Evolutionary conservation across 2,797 vertebrate genomes (phyloP).

Genomic region (Leuciscus waleckii): DNA sequence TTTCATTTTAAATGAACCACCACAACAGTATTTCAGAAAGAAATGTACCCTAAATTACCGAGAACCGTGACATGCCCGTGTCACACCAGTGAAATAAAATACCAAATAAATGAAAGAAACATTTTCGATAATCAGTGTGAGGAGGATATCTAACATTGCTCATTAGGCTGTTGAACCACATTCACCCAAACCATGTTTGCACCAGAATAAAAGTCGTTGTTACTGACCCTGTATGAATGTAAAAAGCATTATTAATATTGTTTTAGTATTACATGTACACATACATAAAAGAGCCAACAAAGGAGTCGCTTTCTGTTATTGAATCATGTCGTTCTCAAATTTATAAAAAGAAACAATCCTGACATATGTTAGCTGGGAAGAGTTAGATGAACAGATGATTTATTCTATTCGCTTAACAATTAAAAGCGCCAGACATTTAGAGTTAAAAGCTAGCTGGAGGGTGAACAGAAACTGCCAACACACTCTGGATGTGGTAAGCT

Average conservation of each 20-base stretch:
- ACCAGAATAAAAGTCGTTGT: slow-evolving; percentile 42
- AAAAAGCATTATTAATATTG: slow-evolving; percentile 46
- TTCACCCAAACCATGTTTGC: slow-evolving; percentile 43
- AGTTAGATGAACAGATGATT: slow-evolving; percentile 25
- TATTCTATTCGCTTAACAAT: slow-evolving; percentile 26
- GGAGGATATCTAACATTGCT: slow-evolving; percentile 49
- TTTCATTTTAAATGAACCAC: slow-evolving; percentile 54
- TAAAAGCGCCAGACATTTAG: slow-evolving; percentile 21
- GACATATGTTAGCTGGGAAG: slow-evolving; percentile 22
- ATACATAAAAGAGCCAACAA: slow-evolving; percentile 48
- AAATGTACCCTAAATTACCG: slow-evolving; percentile 45
- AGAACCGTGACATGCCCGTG: slow-evolving; percentile 43
- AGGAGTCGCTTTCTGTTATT: slow-evolving; percentile 13
- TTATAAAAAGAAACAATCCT: slow-evolving; percentile 14
- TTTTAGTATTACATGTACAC: slow-evolving; percentile 49
- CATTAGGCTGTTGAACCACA: slow-evolving; percentile 51
- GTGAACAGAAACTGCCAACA: slow-evolving; percentile 29
- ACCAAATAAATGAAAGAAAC: slow-evolving; percentile 21
- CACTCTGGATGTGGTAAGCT: slow-evolving; percentile 47
- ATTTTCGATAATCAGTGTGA: slow-evolving; percentile 45
- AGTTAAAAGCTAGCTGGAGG: slow-evolving; percentile 29
- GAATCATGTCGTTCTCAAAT: slow-evolving; percentile 4
- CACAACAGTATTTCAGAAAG: slow-evolving; percentile 65
- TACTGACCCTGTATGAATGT: slow-evolving; percentile 56
- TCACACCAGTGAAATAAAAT: slow-evolving; percentile 49